Percentiles rank a stretch among this genome's conserved stretches.
These are phyloP conservation scores for Anadara kagoshimensis DNA, from an alignment of 1,140 invertebrate species.

Conservation along the genomic window DNA sequence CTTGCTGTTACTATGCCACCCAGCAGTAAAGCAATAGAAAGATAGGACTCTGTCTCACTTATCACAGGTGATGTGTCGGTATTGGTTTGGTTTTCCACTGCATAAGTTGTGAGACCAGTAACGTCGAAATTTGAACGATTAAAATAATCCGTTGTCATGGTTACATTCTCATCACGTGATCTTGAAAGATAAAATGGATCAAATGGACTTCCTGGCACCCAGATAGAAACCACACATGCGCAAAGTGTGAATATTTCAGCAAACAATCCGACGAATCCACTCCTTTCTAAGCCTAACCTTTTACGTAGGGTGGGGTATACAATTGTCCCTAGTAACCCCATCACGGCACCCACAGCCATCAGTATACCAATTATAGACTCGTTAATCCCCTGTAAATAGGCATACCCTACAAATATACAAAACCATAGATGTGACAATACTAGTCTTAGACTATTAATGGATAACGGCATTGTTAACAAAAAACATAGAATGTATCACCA, in stretches of 20 bases:
- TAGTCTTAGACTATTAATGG: neutral
- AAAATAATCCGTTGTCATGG: neutral
- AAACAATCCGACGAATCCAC: slow-evolving; percentile 70
- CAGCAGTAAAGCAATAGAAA: slow-evolving; percentile 72
- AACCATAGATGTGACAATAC: neutral
- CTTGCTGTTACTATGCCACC: slow-evolving; percentile 74
- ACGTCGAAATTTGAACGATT: no score
- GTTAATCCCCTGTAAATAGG: slow-evolving; percentile 74
- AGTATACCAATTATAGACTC: slow-evolving; percentile 73
- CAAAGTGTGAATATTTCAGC: slow-evolving; percentile 67
- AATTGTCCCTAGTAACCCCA: slow-evolving; percentile 75
- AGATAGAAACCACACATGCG: slow-evolving; percentile 77
- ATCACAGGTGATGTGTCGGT: neutral
- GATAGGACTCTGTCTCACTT: slow-evolving; percentile 24
- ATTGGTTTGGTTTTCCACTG: neutral
- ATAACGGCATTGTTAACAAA: neutral
- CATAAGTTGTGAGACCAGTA: neutral
- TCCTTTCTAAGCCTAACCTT: slow-evolving; percentile 70
- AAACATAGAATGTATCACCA: neutral
- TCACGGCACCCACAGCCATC: slow-evolving; percentile 72
- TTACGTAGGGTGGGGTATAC: slow-evolving; percentile 71
- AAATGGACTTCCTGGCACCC: slow-evolving; percentile 77
- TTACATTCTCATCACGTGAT: no score
- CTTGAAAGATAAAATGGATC: slow-evolving; percentile 37
- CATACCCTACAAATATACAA: slow-evolving; percentile 68